Conservation (phyloP, 2,797 vertebrate species). For the Lates japonicus region DNA sequence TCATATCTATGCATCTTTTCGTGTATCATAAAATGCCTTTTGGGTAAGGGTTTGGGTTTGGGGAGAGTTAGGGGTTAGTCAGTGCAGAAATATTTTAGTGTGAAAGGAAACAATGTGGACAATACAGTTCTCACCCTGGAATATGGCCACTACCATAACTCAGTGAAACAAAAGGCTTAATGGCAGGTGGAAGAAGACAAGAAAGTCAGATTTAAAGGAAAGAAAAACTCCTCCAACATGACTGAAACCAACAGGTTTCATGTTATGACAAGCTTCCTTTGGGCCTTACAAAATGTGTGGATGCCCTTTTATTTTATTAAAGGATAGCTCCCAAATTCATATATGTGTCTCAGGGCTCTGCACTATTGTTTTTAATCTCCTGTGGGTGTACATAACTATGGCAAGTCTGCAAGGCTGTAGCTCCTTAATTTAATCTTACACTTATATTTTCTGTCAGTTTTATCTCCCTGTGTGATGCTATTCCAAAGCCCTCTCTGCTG, state of each 20-base stretch:
- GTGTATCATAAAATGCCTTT: no score
- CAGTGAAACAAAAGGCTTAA: background rate
- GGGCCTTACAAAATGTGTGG: background rate
- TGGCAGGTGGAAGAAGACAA: conserved; percentile 31
- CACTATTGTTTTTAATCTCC: background rate
- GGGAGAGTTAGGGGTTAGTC: no score
- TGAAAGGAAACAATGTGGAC: no score
- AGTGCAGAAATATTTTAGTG: no score
- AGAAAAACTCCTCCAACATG: background rate
- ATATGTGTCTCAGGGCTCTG: background rate
- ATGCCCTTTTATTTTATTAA: conserved; percentile 1
- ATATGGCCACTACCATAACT: background rate
- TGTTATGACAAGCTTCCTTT: conserved; percentile 3
- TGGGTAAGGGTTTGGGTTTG: no score
- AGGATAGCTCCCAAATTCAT: background rate
- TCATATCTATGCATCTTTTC: no score
- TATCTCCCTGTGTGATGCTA: background rate
- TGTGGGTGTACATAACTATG: background rate
- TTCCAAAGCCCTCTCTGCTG: background rate
- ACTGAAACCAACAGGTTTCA: conserved; percentile 1
- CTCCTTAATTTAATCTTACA: background rate
- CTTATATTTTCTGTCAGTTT: background rate
- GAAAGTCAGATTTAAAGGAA: conserved; percentile 3
- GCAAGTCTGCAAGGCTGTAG: background rate
- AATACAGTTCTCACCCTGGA: no score